phyloP scores from a whole-genome alignment of 1,140 invertebrate genomes.

The Drosophila prosaltans region DNA sequence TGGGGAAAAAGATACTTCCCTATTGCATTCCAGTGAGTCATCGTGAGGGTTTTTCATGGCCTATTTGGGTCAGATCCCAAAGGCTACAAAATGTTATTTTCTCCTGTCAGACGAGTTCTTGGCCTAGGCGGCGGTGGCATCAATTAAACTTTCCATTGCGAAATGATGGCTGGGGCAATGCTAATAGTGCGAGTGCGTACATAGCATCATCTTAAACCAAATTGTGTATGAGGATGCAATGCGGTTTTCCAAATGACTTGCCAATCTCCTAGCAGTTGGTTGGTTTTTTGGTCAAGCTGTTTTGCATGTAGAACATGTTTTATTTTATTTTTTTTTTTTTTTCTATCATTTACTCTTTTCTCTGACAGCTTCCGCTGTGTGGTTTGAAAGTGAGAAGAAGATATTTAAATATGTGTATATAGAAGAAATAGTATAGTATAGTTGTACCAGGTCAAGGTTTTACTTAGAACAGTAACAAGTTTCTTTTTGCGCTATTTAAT shows the following conservation, averaged over 20 bases:
- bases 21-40: constrained; percentile 56
- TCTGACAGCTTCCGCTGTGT: constrained; percentile 44
- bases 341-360: constrained; percentile 6
- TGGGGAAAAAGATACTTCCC: not conserved
- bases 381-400: constrained; percentile 61
- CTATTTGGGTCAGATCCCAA: constrained; percentile 38
- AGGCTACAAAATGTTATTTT: constrained; percentile 17
- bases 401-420: constrained; percentile 29
- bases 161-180: constrained; percentile 51
- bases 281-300: constrained; percentile 28
- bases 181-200: constrained; percentile 36
- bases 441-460: constrained; percentile 59
- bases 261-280: constrained; percentile 58
- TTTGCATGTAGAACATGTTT: constrained; percentile 68
- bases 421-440: constrained; percentile 4
- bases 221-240: constrained; percentile 50
- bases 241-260: constrained; percentile 75
- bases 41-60: constrained; percentile 39
- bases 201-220: constrained; percentile 18
- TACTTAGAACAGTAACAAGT: constrained; percentile 36
- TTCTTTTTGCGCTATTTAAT: constrained; percentile 41
- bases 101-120: constrained; percentile 43
- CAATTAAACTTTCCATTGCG: constrained; percentile 66
- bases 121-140: constrained; percentile 1
- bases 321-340: not conserved